Base-by-base conservation (phyloP, 2,797 vertebrate genomes). In the Coilia nasus region DNA sequence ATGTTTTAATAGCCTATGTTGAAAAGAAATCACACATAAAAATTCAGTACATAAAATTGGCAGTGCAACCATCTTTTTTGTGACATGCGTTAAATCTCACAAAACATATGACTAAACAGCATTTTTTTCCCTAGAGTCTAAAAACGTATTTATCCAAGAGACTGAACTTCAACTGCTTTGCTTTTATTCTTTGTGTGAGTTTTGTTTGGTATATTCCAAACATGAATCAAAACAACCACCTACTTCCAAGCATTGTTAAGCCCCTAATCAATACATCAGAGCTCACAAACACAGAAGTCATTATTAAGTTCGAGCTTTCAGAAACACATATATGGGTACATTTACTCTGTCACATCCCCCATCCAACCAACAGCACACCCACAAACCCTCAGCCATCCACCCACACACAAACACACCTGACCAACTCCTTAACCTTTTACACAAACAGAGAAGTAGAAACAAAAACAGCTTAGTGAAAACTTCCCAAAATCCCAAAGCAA, bases 401-500 rank as follows among this genome's bases (percentile, higher is more conserved):
- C 5, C 3, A 19, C 67, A 67, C 67, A 71, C 25, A 75, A 31
- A 75, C 17, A 6, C 17, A 17, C 14, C 28, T 31, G 64, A 11
- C 35, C 28, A 41, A 5, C 67, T 31, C 12, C 67, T 31, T 41
- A 31, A 75, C 57, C 57, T 59, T 21, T 59, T 21, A 19, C 57
- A 75, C 15, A 41, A 41, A 0, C 31, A 35, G 9, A 71, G 23
- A 25, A 67, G 7, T n/a, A 71, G 3, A 71, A 11, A 75, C 2
- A 15, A 41, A 31, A 75, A 41, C 67, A 41, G 67, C 28, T 78
- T 44, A 7, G 6, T 19, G 19, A 78, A 21, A 44, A 44, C 71
- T 44, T 35, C 71, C 31, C 71, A 78, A 78, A 78, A 78, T 41
- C 67, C 67, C 28, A 19, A 71, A 78, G 15, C 71, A 78, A 19